These are phyloP conservation scores for Melanotaenia pygmaea DNA, from an alignment of 2,797 vertebrate genomes.

Conservation along the genomic window DNA sequence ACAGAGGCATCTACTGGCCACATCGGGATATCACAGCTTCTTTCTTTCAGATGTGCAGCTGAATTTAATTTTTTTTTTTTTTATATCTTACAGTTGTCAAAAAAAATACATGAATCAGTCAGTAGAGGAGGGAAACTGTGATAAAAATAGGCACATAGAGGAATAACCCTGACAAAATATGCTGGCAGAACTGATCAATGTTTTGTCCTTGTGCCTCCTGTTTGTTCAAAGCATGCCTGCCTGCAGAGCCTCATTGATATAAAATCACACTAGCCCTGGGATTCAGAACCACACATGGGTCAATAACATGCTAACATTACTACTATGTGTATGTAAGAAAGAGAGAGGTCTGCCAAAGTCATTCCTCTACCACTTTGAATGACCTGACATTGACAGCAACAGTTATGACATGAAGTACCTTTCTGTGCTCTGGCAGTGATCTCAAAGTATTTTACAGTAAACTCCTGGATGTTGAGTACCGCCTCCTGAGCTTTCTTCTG, in stretches of 20 bases:
- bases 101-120: slow-evolving; percentile 41
- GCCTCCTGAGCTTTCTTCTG: slow-evolving; percentile 96
- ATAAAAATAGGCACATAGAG: slow-evolving; percentile 31
- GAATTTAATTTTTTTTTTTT: slow-evolving; percentile 20
- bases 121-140: slow-evolving; percentile 13
- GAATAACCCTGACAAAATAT: slow-evolving; percentile 39
- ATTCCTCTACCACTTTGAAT: slow-evolving; percentile 36
- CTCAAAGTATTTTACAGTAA: slow-evolving; percentile 98
- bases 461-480: slow-evolving; percentile 95
- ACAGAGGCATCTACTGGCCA: slow-evolving; percentile 70
- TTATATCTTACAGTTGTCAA: slow-evolving; percentile 44
- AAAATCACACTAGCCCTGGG: slow-evolving; percentile 59
- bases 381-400: slow-evolving; percentile 35
- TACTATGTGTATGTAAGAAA: slow-evolving; percentile 2
- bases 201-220: slow-evolving; percentile 64
- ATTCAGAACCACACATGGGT: slow-evolving; percentile 56
- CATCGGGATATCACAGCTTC: slow-evolving; percentile 44
- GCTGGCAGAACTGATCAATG: slow-evolving; percentile 64
- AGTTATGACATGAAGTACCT: slow-evolving; percentile 79
- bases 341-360: neutral
- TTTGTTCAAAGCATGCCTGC: slow-evolving; percentile 54
- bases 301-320: slow-evolving; percentile 53
- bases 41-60: slow-evolving; percentile 5
- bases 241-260: slow-evolving; percentile 60
- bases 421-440: slow-evolving; percentile 96